phyloP scores from a whole-genome alignment of 2,113 vertebrate species.

The Camelus dromedarius region DNA sequence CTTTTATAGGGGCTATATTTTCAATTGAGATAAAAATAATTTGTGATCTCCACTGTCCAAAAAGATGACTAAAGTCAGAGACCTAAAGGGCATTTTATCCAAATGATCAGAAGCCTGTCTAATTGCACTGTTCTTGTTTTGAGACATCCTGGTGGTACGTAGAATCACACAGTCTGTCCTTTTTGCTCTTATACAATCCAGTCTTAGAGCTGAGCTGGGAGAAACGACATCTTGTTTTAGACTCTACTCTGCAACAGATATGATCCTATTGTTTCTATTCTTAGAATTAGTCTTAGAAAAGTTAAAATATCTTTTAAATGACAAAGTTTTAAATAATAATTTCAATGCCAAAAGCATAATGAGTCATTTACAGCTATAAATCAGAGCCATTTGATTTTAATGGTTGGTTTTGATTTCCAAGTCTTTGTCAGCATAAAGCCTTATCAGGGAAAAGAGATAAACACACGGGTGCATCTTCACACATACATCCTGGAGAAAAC shows the following conservation, averaged over 20 bases:
- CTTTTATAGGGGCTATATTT: constrained; percentile 38
- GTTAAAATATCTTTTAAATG: constrained; percentile 49
- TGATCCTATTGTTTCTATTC: constrained; percentile 61
- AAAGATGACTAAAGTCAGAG: background rate
- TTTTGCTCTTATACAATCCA: background rate
- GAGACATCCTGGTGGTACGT: background rate
- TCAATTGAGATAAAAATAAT: constrained; percentile 10
- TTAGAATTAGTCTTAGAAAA: constrained; percentile 17
- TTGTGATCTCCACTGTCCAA: background rate
- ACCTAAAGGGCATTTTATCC: background rate
- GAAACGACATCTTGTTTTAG: constrained; percentile 27
- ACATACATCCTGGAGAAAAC: background rate
- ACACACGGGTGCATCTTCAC: background rate
- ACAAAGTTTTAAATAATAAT: constrained; percentile 48
- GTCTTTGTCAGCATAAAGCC: background rate
- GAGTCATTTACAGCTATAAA: constrained; percentile 43
- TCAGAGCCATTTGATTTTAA: constrained; percentile 43
- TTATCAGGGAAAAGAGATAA: constrained; percentile 38
- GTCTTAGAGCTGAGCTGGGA: background rate
- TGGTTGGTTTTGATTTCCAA: constrained; percentile 40
- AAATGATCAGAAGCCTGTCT: background rate
- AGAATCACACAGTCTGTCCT: background rate
- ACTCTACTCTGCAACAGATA: background rate
- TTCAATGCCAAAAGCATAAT: background rate
- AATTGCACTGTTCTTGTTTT: background rate